Percentiles rank a stretch among this genome's conserved stretches.
Conservation (phyloP, 1,140 invertebrate species). For the Nymphalis io region DNA sequence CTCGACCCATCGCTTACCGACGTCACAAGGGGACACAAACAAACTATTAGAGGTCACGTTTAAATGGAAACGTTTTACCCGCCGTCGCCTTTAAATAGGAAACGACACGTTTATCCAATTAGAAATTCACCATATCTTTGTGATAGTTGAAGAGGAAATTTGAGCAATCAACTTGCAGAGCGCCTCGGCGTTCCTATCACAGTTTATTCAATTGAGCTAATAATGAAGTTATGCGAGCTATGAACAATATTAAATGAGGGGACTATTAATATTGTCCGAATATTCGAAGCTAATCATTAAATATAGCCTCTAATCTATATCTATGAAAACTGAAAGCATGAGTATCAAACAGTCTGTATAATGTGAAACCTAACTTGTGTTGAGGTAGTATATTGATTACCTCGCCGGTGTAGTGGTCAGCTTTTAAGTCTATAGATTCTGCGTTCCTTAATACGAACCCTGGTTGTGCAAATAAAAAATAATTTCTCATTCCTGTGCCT, state of each 20-base stretch:
- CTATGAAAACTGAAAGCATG: too few species aligned
- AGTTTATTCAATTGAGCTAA: slow-evolving; percentile 80
- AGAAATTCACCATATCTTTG: slow-evolving; percentile 81
- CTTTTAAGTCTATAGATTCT: too few species aligned
- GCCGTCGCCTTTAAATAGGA: slow-evolving; percentile 79
- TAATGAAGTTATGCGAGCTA: slow-evolving; percentile 77
- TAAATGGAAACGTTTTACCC: slow-evolving; percentile 64
- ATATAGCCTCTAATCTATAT: background rate
- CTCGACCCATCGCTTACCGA: slow-evolving; percentile 20
- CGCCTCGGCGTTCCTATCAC: slow-evolving; percentile 77
- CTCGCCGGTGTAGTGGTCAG: too few species aligned
- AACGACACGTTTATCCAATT: slow-evolving; percentile 81
- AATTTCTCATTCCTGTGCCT: too few species aligned
- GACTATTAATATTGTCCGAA: slow-evolving; percentile 16
- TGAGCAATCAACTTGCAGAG: slow-evolving; percentile 79
- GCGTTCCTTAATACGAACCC: too few species aligned
- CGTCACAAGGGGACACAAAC: slow-evolving; percentile 37
- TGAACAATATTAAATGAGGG: slow-evolving; percentile 62
- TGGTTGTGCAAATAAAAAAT: too few species aligned
- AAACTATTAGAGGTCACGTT: slow-evolving; percentile 53
- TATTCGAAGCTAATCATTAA: background rate
- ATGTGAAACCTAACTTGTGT: too few species aligned
- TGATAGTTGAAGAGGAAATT: slow-evolving; percentile 80
- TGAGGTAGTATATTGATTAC: too few species aligned
- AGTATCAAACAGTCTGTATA: too few species aligned